A percentile compares a stretch with the other conserved stretches of the same genome.
These are phyloP conservation scores for Balanococcus diminutus DNA, from an alignment of 2,888 invertebrate genomes.

Conservation along the genomic window DNA sequence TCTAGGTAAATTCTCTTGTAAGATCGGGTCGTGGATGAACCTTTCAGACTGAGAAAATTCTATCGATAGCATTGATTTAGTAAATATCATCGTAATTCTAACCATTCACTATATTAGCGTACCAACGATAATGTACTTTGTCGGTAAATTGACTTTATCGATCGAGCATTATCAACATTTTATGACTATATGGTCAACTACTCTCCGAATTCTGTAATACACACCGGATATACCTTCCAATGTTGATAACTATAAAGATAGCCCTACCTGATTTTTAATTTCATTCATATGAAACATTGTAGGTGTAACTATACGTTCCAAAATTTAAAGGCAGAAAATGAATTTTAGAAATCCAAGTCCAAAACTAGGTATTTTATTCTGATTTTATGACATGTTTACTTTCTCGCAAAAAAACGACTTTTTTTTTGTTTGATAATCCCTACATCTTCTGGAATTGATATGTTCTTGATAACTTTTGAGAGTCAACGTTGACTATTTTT, in stretches of 20 bases:
- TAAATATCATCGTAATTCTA: conserved; percentile 20
- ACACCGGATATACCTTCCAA: background rate
- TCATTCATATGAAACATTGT: too few relatives aligned
- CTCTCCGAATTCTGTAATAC: background rate
- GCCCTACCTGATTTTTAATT: too few relatives aligned
- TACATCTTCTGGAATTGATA: too few relatives aligned
- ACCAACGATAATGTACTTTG: conserved; percentile 35
- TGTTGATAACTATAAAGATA: background rate
- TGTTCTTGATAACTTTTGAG: too few relatives aligned
- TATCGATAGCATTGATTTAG: conserved; percentile 32
- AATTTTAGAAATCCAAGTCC: too few relatives aligned
- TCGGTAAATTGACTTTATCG: conserved; percentile 10
- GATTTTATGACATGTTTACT: too few relatives aligned
- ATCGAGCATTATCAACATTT: conserved; percentile 21
- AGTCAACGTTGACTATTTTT: too few relatives aligned
- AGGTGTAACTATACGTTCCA: too few relatives aligned
- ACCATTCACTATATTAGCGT: conserved; percentile 20
- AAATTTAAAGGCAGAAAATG: too few relatives aligned
- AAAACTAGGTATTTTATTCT: too few relatives aligned
- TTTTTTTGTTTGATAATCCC: too few relatives aligned
- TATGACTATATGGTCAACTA: conserved; percentile 13
- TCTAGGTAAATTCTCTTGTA: background rate
- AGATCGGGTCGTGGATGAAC: background rate
- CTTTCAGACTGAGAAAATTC: background rate
- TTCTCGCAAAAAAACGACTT: too few relatives aligned